Evolutionary conservation across 2,888 invertebrate genomes (phyloP).

Genomic region (Euplexia lucipara): DNA sequence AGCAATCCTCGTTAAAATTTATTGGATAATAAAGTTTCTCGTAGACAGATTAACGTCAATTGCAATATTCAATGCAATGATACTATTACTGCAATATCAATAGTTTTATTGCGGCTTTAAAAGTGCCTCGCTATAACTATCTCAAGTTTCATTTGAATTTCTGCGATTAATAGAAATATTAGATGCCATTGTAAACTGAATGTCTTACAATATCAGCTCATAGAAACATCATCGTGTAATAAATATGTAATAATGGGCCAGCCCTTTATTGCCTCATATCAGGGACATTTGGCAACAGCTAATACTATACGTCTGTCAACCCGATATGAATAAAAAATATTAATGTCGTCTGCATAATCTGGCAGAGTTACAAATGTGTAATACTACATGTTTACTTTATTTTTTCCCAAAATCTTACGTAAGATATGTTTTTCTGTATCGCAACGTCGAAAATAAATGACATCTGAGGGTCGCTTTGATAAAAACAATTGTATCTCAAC

Average conservation of each 20-base stretch:
- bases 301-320: conserved; percentile 47
- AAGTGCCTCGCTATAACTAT: conserved; percentile 6
- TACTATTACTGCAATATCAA: conserved; percentile 13
- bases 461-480: conserved; percentile 24
- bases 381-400: conserved; percentile 29
- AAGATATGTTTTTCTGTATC: conserved; percentile 32
- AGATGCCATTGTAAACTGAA: not conserved
- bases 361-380: conserved; percentile 56
- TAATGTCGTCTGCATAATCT: conserved; percentile 66
- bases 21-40: conserved; percentile 31
- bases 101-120: conserved; percentile 32
- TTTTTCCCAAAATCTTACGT: conserved; percentile 34
- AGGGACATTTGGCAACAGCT: conserved; percentile 52
- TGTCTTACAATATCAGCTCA: not conserved
- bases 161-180: conserved; percentile 3
- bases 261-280: conserved; percentile 34
- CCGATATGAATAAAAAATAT: conserved; percentile 48
- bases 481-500: conserved; percentile 31
- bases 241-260: conserved; percentile 34
- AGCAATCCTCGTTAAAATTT: conserved; percentile 28
- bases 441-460: conserved; percentile 15
- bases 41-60: conserved; percentile 27
- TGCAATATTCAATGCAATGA: conserved; percentile 23
- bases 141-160: conserved; percentile 16
- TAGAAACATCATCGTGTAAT: conserved; percentile 21